These are phyloP conservation scores for Eristalis pertinax DNA, from an alignment of 2,888 invertebrate genomes.

Conservation along the genomic window DNA sequence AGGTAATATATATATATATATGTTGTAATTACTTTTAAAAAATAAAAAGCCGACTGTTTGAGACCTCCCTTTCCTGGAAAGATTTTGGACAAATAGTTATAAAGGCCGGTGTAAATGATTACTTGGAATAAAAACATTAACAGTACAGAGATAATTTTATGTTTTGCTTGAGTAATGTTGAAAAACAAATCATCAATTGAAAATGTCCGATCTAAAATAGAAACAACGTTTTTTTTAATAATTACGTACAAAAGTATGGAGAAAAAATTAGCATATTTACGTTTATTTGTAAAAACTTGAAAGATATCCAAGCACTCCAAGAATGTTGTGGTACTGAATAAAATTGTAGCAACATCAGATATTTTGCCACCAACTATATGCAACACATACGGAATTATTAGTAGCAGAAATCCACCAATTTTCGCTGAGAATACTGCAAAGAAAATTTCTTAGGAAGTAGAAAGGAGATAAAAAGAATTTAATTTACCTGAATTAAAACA, in stretches of 20 bases:
- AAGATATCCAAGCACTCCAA: constrained; percentile 78
- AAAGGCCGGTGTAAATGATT: constrained; percentile 77
- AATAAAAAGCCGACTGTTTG: constrained; percentile 85
- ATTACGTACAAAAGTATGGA: constrained; percentile 6
- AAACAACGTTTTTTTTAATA: not conserved
- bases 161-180: constrained; percentile 76
- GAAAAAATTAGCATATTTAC: constrained; percentile 73
- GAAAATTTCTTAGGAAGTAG: constrained; percentile 20
- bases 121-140: constrained; percentile 75
- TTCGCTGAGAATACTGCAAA: constrained; percentile 79
- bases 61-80: constrained; percentile 87
- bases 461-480: not conserved
- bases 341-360: constrained; percentile 73
- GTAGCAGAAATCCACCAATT: constrained; percentile 78
- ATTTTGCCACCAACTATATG: constrained; percentile 75
- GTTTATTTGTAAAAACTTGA: constrained; percentile 79
- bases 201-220: constrained; percentile 76
- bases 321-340: constrained; percentile 78
- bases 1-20: not conserved
- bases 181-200: constrained; percentile 74
- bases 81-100: constrained; percentile 78
- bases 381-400: constrained; percentile 78
- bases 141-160: constrained; percentile 75
- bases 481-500: constrained; percentile 79
- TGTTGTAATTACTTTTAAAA: constrained; percentile 82